Conservation (phyloP, 1,140 invertebrate species). For the Pseudomyrmex cubaensis region DNA sequence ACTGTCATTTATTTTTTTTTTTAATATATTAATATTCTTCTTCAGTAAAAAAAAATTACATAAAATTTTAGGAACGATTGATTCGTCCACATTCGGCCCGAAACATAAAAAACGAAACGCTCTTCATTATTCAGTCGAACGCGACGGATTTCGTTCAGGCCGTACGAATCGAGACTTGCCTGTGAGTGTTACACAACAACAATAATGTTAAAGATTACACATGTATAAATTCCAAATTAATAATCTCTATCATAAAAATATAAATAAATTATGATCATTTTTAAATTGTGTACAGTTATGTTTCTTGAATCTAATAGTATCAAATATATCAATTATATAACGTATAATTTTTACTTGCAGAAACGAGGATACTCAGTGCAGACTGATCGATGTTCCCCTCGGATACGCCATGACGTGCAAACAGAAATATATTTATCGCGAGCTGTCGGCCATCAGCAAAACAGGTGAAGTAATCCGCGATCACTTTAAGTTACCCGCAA, state of each 20-base stretch:
- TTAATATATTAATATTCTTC: not conserved
- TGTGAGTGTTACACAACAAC: slow-evolving; percentile 74
- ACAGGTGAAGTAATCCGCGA: slow-evolving; percentile 83
- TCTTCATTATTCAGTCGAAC: slow-evolving; percentile 86
- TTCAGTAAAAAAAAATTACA: not conserved
- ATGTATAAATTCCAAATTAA: no score
- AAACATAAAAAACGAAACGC: slow-evolving; percentile 84
- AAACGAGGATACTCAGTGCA: slow-evolving; percentile 85
- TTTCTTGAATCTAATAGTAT: no score
- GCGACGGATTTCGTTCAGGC: slow-evolving; percentile 84
- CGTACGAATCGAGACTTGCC: slow-evolving; percentile 86
- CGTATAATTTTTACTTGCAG: slow-evolving; percentile 67
- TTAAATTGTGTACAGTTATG: no score
- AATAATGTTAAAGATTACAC: no score
- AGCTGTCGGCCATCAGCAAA: slow-evolving; percentile 84
- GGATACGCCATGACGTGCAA: slow-evolving; percentile 86
- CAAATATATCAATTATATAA: no score
- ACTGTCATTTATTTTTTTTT: not conserved
- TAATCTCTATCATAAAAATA: no score
- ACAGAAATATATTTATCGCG: slow-evolving; percentile 88
- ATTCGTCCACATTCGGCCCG: slow-evolving; percentile 83
- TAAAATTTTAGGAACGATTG: slow-evolving; percentile 74
- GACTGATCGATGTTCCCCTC: slow-evolving; percentile 79
- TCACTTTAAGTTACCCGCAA: slow-evolving; percentile 87
- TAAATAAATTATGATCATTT: no score